Evolutionary conservation across 2,888 invertebrate genomes (phyloP), one percentile per base, ranked within the genome.

Genomic region (Unio pictorum): DNA sequence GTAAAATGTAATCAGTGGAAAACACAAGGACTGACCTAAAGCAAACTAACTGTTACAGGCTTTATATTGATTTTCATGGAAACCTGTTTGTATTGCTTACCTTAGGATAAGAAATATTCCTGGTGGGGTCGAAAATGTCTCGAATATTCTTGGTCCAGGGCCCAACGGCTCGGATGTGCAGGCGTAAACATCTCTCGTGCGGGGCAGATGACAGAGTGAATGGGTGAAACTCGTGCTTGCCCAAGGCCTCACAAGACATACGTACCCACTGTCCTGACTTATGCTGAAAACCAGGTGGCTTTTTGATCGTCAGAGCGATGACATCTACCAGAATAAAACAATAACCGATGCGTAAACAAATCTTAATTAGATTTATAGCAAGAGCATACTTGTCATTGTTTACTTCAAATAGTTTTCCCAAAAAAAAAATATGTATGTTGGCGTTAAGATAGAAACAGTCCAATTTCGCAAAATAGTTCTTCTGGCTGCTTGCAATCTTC

Each of bases 221-320:
- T 0, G 93, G 93, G 87, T 93, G 93, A 84, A 91, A 93, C 84
- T 93, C 93, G 72, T 90, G 89, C 11, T 88, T 81, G 73, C 92
- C 92, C 72, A 93, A 87, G 17, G 86, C 90, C 60, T 91, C 84
- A 80, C 93, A 92, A 20, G 93, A 92, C 66, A 93, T 91, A 62
- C 93, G 89, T 17, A 93, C 91, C 93, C 93, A 93, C 84, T 93
- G 93, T 17, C 93, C 93, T 11, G 93, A 92, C 86, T 92, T 92
- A 87, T 92, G 93, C 85, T 92, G 91, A 86, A 93, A 93, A 80
- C 92, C 92, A 64, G 89, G 86, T 1, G 93, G 93, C 79, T 92
- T 91, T 74, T 91, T 90, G 81, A 93, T 92, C 80, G 91, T 91
- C 67, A 93, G 82, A 80, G 91, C 90, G 1, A 92, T 93, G 4